These are phyloP conservation scores for Symphodus melops DNA, from an alignment of 2,113 vertebrate genomes.

Conservation along the genomic window DNA sequence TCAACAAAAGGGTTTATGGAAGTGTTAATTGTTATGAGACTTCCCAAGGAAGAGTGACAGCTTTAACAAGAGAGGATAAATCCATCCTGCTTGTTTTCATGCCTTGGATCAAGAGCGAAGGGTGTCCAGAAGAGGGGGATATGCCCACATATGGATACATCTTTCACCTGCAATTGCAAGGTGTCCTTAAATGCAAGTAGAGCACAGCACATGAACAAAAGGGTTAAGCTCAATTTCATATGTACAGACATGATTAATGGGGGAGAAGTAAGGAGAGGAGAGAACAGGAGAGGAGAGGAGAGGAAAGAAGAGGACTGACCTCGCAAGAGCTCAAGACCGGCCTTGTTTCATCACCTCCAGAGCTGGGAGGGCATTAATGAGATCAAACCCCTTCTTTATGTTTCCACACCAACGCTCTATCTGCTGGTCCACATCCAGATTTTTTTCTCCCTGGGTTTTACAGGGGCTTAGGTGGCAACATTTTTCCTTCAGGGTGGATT, in stretches of 20 bases:
- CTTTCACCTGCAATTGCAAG: conserved; percentile 34
- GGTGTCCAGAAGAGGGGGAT: conserved; percentile 46
- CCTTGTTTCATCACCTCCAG: conserved; percentile 62
- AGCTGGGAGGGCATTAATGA: conserved; percentile 56
- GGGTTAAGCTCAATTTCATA: conserved; percentile 70
- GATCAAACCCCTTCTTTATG: conserved; percentile 51
- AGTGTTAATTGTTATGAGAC: conserved; percentile 60
- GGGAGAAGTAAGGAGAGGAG: conserved; percentile 13
- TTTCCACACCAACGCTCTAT: conserved; percentile 32
- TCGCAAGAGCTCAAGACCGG: conserved; percentile 39
- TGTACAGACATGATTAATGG: conserved; percentile 72
- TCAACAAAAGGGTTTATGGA: conserved; percentile 64
- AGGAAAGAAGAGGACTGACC: conserved; percentile 27
- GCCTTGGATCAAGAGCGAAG: conserved; percentile 34
- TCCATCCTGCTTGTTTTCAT: conserved; percentile 28
- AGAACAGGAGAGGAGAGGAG: not conserved
- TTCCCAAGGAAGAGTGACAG: conserved; percentile 47
- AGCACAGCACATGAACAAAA: conserved; percentile 46
- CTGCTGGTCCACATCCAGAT: conserved; percentile 40
- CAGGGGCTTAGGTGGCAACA: conserved; percentile 45
- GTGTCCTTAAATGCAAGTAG: conserved; percentile 73
- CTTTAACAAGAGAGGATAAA: conserved; percentile 43
- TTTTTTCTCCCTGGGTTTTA: conserved; percentile 43
- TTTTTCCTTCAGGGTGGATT: conserved; percentile 57
- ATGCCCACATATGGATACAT: conserved; percentile 22